Percentiles rank a stretch among this genome's conserved stretches.
Evolutionary conservation across 2,113 vertebrate genomes (phyloP).

Genomic region (Caloenas nicobarica): DNA sequence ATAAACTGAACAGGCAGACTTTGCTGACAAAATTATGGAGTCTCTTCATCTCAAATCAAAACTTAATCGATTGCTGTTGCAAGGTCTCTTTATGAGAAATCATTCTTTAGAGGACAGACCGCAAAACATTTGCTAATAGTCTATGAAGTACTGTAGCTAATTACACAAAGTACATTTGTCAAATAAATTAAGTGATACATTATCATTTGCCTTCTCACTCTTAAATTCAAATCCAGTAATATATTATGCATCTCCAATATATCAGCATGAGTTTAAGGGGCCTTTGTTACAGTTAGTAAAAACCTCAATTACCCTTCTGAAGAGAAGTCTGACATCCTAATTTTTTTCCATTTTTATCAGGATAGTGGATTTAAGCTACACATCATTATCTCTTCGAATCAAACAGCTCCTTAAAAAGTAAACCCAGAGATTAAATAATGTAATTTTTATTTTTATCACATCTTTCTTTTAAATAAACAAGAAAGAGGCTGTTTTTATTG

Average conservation of each 20-base stretch:
- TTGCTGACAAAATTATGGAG: background rate
- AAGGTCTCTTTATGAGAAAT: background rate
- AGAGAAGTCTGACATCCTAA: background rate
- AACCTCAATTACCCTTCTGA: background rate
- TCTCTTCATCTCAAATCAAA: background rate
- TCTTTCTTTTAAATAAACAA: background rate
- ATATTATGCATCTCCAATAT: constrained; percentile 14
- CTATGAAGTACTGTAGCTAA: background rate
- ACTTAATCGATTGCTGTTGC: background rate
- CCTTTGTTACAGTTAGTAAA: background rate
- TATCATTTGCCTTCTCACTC: constrained; percentile 1
- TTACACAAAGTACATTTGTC: constrained; percentile 44
- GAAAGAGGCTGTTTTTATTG: background rate
- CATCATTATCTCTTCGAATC: background rate
- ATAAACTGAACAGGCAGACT: background rate
- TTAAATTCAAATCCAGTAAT: background rate
- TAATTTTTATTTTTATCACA: background rate
- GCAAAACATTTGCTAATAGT: constrained; percentile 16
- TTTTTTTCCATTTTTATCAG: background rate
- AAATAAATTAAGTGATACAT: constrained; percentile 34
- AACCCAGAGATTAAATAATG: background rate
- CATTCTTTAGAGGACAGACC: background rate
- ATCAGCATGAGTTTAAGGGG: background rate
- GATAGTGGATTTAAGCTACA: background rate
- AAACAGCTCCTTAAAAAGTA: background rate